These are phyloP conservation scores for Bunonema sp. DNA, from an alignment of 2,888 invertebrate genomes.

Conservation along the genomic window DNA sequence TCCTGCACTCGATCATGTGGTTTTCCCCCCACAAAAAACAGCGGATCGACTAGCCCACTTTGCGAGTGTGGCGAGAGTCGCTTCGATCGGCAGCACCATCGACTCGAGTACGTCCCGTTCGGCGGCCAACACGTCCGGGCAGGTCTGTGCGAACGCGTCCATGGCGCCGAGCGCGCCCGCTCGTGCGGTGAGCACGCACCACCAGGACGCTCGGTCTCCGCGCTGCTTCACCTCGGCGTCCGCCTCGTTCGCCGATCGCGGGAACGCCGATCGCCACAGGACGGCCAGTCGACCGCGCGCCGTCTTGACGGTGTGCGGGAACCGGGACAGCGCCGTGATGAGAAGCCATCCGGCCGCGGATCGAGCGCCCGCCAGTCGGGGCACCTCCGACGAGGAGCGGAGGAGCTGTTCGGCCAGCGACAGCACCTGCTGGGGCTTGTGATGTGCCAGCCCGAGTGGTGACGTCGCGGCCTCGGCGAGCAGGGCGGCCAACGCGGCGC, in stretches of 20 bases:
- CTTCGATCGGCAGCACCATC: constrained; percentile 76
- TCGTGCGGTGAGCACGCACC: constrained; percentile 74
- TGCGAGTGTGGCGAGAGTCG: constrained; percentile 79
- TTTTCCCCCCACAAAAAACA: not conserved
- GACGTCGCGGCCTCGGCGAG: constrained; percentile 73
- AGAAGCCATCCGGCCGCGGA: constrained; percentile 94
- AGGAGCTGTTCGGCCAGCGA: constrained; percentile 88
- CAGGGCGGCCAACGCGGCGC: constrained; percentile 79
- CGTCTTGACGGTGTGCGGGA: too few species aligned
- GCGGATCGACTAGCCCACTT: too few species aligned
- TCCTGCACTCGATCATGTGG: constrained; percentile 51
- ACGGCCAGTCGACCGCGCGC: constrained; percentile 16
- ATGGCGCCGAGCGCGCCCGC: constrained; percentile 66
- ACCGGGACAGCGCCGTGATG: constrained; percentile 80
- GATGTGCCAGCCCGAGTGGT: constrained; percentile 74
- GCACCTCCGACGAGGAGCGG: constrained; percentile 87
- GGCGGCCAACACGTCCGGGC: constrained; percentile 67
- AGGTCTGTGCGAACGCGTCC: constrained; percentile 77
- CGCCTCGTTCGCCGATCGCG: constrained; percentile 81
- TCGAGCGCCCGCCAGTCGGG: constrained; percentile 75
- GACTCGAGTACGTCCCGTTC: constrained; percentile 68
- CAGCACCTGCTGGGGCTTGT: constrained; percentile 56
- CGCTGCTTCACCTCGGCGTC: constrained; percentile 79
- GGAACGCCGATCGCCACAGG: constrained; percentile 92
- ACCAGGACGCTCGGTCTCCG: constrained; percentile 94